Base-by-base conservation (phyloP, 1,140 invertebrate species). In the Temnothorax curvispinosus region DNA sequence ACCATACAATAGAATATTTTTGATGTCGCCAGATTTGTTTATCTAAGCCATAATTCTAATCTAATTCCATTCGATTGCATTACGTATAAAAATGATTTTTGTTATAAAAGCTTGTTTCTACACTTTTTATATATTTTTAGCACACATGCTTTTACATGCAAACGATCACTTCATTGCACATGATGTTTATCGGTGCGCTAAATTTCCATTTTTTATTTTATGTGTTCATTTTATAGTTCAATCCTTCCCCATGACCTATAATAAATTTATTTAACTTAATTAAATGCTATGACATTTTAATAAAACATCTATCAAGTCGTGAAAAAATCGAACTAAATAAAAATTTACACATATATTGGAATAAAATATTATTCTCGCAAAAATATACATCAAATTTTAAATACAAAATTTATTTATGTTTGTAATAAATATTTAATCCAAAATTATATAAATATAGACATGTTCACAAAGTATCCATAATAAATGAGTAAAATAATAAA, bases 141-240 rank as follows among this genome's bases (percentile, higher is more conserved):
- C 6, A 41, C 44, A 18, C 7, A 52, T 35, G 32, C 9, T 65
- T 78, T 78, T 64, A 78, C 18, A 65, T 78, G 41, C 32, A 78
- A 78, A 78, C n/a, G 5, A 76, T 76, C 15, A 35, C 2, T 47
- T 65, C 11, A 35, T 64, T 47, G 27, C 27, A 64, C 15, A 47
- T 60, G 52, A 58, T 52, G 18, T 21, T 78, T 50, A 65, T 78
- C 44, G 15, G 0, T 35, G 11, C 3, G 44, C 2, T 76, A 9
- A n/a, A 64, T 50, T 78, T 60, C 1, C 1, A 64, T 47, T 78
- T 78, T 62, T 64, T 5, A 78, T 35, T 78, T 52, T 21, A 78
- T 21, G 1, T 41, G 3, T 64, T 41, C 38, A 41, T 1, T 27
- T 32, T 50, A 27, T 41, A 50, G 41, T 62, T 47, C 15, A 35